phyloP scores from a whole-genome alignment of 2,113 vertebrate genomes.

The Monopterus albus region DNA sequence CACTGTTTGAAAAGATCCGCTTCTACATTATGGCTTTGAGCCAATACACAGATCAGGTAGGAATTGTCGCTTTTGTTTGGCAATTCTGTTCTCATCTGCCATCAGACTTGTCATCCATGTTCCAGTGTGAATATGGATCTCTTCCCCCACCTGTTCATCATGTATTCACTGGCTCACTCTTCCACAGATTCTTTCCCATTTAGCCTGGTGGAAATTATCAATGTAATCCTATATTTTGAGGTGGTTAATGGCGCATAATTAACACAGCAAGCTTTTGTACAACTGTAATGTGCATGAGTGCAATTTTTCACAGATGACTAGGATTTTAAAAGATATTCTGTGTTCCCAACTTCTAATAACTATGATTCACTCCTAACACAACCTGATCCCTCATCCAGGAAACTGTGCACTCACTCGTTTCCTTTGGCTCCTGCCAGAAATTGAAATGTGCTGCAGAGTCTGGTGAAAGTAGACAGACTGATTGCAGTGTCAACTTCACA shows the following conservation, averaged over 20 bases:
- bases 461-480: neutral
- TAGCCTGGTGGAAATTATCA: no score
- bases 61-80: slow-evolving; percentile 19
- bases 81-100: slow-evolving; percentile 28
- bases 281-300: neutral
- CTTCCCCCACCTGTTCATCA: slow-evolving; percentile 1
- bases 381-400: neutral
- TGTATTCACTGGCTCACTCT: neutral
- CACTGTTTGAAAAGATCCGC: neutral
- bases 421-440: slow-evolving; percentile 28
- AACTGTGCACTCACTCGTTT: neutral
- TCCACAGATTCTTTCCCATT: neutral
- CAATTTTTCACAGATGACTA: neutral
- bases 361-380: slow-evolving; percentile 25
- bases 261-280: neutral
- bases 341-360: slow-evolving; percentile 14
- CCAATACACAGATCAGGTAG: slow-evolving; percentile 29
- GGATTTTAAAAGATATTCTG: slow-evolving; percentile 8
- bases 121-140: slow-evolving; percentile 11
- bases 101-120: slow-evolving; percentile 17
- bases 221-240: neutral
- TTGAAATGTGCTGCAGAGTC: no score
- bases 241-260: neutral
- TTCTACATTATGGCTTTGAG: neutral
- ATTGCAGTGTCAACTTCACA: neutral